Evolutionary conservation across 2,888 invertebrate genomes (phyloP), one percentile per base, ranked within the genome.

Genomic region (Chromoteleia sp.): DNA sequence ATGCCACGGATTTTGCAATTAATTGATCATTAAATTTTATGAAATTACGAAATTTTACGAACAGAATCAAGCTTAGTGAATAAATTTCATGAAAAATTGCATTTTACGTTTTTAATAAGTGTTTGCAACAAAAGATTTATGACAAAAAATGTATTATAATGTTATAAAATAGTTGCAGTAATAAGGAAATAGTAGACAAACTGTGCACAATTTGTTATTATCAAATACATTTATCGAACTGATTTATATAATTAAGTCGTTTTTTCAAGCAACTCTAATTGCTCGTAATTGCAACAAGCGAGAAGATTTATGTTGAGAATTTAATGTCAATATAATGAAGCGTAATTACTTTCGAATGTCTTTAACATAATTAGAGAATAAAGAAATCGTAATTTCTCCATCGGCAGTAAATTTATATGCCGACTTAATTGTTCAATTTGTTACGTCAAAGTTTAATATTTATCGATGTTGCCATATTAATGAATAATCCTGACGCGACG

Each of bases 241-340:
- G 17, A 54, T 54, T 54, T 36, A 17, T 84, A 86, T 88, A 85
- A 89, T 87, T 88, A 89, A 25, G 88, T 85, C 86, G 48, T 89
- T 87, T 89, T 89, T 84, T 82, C 63, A 74, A 58, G 77, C 70
- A 63, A 80, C 33, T 41, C 12, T 50, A 54, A 73, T 59, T 50
- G 61, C 25, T 17, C 81, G 85, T 86, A 89, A 88, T 87, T 85
- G 83, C 78, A 84, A 83, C 71, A 85, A 86, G 87, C 86, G 87
- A 85, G 82, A 81, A 82, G 84, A 82, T 84, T 76, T 75, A 75
- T 48, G 43, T 58, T 59, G 33, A 14, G 41, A 73, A 59, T 76
- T 83, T 88, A 88, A 88, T 89, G 89, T 86, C 86, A 78, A 89
- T 88, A 85, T 89, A 89, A 88, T 88, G 84, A 84, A 15, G 25